Evolutionary conservation across 2,113 vertebrate species (phyloP), one percentile per base, ranked within the genome.

Genomic region (Lagopus muta): DNA sequence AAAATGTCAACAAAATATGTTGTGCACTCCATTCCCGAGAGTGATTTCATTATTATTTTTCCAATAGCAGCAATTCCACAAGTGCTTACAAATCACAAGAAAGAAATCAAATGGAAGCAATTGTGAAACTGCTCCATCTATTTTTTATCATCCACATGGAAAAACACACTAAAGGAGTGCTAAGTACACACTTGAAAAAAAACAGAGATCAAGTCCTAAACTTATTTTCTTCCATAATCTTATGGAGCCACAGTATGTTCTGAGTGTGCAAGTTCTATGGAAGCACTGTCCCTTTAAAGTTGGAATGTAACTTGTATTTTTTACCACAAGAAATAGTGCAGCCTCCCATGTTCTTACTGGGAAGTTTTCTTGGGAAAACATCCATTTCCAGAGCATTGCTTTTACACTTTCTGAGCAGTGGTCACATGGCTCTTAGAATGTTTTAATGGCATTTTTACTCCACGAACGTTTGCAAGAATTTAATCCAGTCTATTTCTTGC

Each of bases 321-420:
- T 85, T 67, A 55, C 25, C 84, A 52, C 55, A 86, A 92, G 84
- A 76, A 92, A 70, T 86, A 92, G 82, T 78, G 66, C 95, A 89
- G 91, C 88, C 95, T 96, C 92, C 96, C 91, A 92, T 92, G 87
- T 96, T 93, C 82, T 91, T 86, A 95, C 89, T 93, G 92, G 89
- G 93, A 96, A 93, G 78, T 74, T 88, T 95, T 93, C 78, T 93
- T 94, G 95, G 89, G 92, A 96, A 95, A 93, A 91, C 50, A 79
- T 30, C 85, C 25, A 77, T 85, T 89, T 94, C 72, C 82, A 91
- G 83, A 89, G 89, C 3, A 0, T 77, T 94, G 85, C 77, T 95
- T 96, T 95, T 88, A 80, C 92, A 84, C 91, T 93, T 92, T 77
- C 70, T 71, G 75, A 93, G 95, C 95, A 93, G 54, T 93, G 86